Evolutionary conservation across 1,140 invertebrate genomes (phyloP).

Genomic region (Orchesella cincta): DNA sequence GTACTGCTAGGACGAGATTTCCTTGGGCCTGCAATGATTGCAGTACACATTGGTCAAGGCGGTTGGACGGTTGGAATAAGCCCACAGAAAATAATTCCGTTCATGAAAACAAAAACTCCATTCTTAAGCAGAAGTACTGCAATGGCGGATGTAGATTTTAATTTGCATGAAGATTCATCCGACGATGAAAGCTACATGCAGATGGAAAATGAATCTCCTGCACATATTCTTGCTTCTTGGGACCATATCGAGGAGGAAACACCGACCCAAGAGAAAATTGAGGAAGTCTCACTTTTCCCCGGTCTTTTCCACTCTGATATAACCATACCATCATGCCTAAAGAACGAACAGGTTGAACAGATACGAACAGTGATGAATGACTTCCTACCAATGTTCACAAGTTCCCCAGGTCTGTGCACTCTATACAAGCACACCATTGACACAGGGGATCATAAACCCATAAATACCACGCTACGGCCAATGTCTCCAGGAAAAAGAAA

Average conservation of each 20-base stretch:
- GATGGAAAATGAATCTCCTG: neutral
- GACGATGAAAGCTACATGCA: neutral
- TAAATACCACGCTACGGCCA: neutral
- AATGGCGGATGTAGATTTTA: neutral
- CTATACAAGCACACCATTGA: neutral
- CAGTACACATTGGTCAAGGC: constrained; percentile 28
- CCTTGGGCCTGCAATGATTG: constrained; percentile 17
- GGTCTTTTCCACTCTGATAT: neutral
- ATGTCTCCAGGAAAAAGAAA: constrained; percentile 37
- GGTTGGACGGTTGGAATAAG: neutral
- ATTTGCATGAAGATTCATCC: neutral
- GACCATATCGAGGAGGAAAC: neutral
- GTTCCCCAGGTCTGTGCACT: constrained; percentile 29
- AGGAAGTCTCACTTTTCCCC: neutral
- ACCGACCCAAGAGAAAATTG: neutral
- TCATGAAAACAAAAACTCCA: neutral
- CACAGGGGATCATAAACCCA: constrained; percentile 29
- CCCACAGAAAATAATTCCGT: neutral
- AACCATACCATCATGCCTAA: neutral
- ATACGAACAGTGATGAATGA: neutral
- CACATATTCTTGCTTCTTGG: neutral
- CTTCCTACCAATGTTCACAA: constrained; percentile 31
- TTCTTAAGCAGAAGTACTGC: neutral
- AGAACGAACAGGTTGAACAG: neutral
- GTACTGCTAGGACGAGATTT: constrained; percentile 44